A percentile compares a stretch with the other conserved stretches of the same genome.
phyloP scores from a whole-genome alignment of 2,888 invertebrate species.

The Cantharis nigra region DNA sequence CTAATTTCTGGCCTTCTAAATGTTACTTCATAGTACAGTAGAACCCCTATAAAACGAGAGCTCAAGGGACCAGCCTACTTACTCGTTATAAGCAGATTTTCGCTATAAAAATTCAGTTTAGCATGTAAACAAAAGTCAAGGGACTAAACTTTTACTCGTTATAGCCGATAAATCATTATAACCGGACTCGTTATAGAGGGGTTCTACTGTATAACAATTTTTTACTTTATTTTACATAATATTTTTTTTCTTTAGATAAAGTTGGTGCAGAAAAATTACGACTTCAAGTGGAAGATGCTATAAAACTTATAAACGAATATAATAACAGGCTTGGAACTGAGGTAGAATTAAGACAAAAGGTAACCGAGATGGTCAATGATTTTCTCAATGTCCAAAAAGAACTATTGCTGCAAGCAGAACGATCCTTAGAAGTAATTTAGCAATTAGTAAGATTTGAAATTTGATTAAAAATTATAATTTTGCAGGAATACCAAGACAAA shows the following conservation, averaged over 20 bases:
- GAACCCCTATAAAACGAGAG: no score
- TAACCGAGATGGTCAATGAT: constrained; percentile 85
- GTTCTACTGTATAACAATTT: no score
- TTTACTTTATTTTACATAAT: no score
- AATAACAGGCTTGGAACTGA: constrained; percentile 85
- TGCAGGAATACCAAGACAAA: constrained; percentile 90
- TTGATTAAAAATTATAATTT: constrained; percentile 31
- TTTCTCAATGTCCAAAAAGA: constrained; percentile 87
- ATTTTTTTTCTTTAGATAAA: constrained; percentile 62
- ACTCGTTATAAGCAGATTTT: no score
- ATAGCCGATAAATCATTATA: no score
- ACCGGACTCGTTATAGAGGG: no score
- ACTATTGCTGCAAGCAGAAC: constrained; percentile 82
- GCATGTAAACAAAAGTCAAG: no score
- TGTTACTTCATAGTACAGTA: no score
- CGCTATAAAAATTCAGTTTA: no score
- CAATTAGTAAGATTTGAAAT: not conserved
- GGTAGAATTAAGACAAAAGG: constrained; percentile 85
- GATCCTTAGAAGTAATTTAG: constrained; percentile 76
- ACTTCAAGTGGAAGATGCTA: constrained; percentile 85
- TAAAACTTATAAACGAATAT: constrained; percentile 84
- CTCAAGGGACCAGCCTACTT: no score
- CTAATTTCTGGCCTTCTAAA: no score
- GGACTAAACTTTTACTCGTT: no score
- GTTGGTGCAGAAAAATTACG: constrained; percentile 79